Base-by-base conservation (phyloP, 2,113 vertebrate genomes). In the Edolisoma coerulescens region DNA sequence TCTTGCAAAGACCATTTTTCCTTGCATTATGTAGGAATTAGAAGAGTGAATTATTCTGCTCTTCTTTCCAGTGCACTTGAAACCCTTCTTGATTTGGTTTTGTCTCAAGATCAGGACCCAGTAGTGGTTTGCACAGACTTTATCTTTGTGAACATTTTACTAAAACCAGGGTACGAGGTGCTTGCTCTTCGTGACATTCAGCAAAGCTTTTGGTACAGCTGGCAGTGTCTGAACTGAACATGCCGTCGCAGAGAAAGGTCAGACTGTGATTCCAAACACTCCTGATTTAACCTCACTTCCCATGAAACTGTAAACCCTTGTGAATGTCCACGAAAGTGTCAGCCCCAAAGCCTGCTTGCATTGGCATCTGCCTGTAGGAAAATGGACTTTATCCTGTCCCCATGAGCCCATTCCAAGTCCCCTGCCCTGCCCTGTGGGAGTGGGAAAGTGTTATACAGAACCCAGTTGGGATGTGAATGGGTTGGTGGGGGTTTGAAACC, bases 21-120 rank as follows among this genome's bases (percentile, higher is more conserved):
- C 80, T 90, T 79, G 47, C 81, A 87, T 90, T 94, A 60, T 93
- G 87, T 97, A 94, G 91, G 91, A 90, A 65, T 86, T 78, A 50
- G 60, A 77, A 88, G 70, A 63, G 70, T 11, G 27, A 92, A 45
- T 84, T 78, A 37, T 22, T 92, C 2, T 0, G 22, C 76, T 87
- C 83, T 90, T 90, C 63, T 26, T 86, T 86, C 39, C 44, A 16
- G 73, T 60, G 73, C 92, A 87, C 86, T 90, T 96, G 93, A 88
- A 96, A 81, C 73, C 74, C 61, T 86, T 91, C 50, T 84, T 68
- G 49, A 37, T 90, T 90, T 69, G 73, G 39, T 75, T 96, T 95
- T 90, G 82, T 83, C 35, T 93, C 53, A 39, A 87, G 53, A 83
- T 95, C 90, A 53, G 64, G 73, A 93, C 45, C 32, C 41, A 21